Evolutionary conservation across 2,797 vertebrate genomes (phyloP), one percentile per base, ranked within the genome.

Genomic region (Lemur catta): DNA sequence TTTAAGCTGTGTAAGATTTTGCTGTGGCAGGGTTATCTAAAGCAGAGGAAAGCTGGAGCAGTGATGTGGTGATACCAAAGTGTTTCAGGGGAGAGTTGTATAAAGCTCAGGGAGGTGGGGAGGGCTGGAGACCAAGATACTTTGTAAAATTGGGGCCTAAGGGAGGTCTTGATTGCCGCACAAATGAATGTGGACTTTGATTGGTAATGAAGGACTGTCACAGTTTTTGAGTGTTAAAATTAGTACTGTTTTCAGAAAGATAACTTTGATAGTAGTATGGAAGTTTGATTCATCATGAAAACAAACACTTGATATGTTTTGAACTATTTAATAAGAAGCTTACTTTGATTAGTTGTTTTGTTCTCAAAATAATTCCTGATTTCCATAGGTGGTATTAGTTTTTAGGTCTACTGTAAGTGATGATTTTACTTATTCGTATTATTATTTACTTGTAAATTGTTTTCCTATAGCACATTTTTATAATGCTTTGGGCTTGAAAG

Each of bases 221-320:
- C 14, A 14, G 14, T 59, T 65, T 72, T 74, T 59, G 65, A 63
- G n/a, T 43, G 15, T 57, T 63, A 85, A 85, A 71, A 48, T 92
- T 35, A 90, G n/a, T 74, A 74, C 61, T 35, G 13, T 92, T 63
- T 93, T 59, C 57, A 90, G 75, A 96, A 95, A 26, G n/a, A 46
- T 94, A 94, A 74, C 55, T 84, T 59, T 69, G 74, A 59, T 84
- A 80, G 20, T 57, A 35, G 55, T 78, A 41, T 11, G 1, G 61
- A 81, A 93, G 22, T 65, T 72, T 94, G 63, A n/a, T 46, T 71
- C 75, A 55, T 59, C 15, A 30, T 63, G 61, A 75, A 88, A 80
- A 79, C 43, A 91, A 95, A 80, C 61, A 11, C 28, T 52, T 52
- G 6, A 7, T 92, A n/a, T 76, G 14, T 59, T 92, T 76, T 85